phyloP scores from a whole-genome alignment of 1,140 invertebrate genomes.

The Lordiphosa stackelbergi region DNA sequence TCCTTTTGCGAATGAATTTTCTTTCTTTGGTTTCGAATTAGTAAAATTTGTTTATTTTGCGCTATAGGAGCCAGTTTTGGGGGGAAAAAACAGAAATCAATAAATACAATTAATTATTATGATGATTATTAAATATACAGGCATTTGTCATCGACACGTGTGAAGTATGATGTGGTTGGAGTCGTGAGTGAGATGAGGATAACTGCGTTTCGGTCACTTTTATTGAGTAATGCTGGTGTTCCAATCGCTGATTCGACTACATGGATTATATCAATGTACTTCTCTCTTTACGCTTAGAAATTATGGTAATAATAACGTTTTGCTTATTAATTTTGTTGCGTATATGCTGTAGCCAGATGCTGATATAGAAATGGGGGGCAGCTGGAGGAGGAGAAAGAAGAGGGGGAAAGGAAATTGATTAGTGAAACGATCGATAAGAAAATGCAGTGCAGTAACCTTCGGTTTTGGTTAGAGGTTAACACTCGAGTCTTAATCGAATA shows the following conservation, averaged over 20 bases:
- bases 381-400: no score
- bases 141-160: slow-evolving; percentile 29
- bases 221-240: slow-evolving; percentile 30
- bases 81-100: slow-evolving; percentile 31
- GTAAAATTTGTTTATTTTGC: slow-evolving; percentile 45
- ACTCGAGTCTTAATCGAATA: no score
- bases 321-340: slow-evolving; percentile 38
- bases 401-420: no score
- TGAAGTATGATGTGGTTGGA: slow-evolving; percentile 23
- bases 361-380: background rate
- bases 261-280: slow-evolving; percentile 66
- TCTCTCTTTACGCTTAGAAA: slow-evolving; percentile 50
- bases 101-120: slow-evolving; percentile 56
- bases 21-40: slow-evolving; percentile 29
- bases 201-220: slow-evolving; percentile 28
- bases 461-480: no score
- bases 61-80: slow-evolving; percentile 33
- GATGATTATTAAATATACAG: slow-evolving; percentile 47
- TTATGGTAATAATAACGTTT: slow-evolving; percentile 63
- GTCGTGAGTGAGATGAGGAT: slow-evolving; percentile 32
- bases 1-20: slow-evolving; percentile 1
- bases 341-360: slow-evolving; percentile 5
- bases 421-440: no score
- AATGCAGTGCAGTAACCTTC: no score
- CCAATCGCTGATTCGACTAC: slow-evolving; percentile 29